A percentile compares a stretch with the other conserved stretches of the same genome.
These are phyloP conservation scores for Crotalus viridis DNA, from an alignment of 2,113 vertebrate genomes.

Conservation along the genomic window DNA sequence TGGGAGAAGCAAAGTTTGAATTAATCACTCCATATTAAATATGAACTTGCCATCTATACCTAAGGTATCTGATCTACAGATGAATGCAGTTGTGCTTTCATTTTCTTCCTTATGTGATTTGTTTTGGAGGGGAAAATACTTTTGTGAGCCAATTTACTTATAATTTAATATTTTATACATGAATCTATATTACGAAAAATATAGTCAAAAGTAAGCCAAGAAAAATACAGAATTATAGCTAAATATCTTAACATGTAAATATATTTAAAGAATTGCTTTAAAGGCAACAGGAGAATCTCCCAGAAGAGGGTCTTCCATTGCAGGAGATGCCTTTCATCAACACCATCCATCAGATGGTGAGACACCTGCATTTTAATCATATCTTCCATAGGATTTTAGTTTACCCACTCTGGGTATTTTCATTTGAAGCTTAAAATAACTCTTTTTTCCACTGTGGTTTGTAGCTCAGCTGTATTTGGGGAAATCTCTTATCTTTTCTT, in stretches of 20 bases:
- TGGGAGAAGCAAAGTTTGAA: neutral
- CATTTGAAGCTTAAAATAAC: neutral
- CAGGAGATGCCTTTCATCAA: neutral
- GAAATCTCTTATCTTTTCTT: neutral
- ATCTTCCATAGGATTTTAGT: neutral
- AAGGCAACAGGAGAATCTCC: neutral
- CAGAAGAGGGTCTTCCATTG: neutral
- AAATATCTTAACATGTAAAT: neutral
- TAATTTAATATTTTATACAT: neutral
- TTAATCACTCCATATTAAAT: neutral
- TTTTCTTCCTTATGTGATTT: neutral
- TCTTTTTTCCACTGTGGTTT: neutral
- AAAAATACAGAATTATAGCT: neutral
- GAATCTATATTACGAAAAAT: neutral
- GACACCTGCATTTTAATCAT: too few species aligned
- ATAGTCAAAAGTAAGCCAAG: neutral
- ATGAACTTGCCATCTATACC: neutral
- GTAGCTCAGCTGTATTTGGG: neutral
- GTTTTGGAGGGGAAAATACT: neutral
- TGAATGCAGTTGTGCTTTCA: neutral
- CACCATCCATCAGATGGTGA: neutral
- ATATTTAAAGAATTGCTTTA: neutral
- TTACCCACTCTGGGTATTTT: neutral
- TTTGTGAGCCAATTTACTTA: neutral
- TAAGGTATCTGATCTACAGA: neutral